Base-by-base conservation (phyloP, 2,797 vertebrate species). In the Channa striata region DNA sequence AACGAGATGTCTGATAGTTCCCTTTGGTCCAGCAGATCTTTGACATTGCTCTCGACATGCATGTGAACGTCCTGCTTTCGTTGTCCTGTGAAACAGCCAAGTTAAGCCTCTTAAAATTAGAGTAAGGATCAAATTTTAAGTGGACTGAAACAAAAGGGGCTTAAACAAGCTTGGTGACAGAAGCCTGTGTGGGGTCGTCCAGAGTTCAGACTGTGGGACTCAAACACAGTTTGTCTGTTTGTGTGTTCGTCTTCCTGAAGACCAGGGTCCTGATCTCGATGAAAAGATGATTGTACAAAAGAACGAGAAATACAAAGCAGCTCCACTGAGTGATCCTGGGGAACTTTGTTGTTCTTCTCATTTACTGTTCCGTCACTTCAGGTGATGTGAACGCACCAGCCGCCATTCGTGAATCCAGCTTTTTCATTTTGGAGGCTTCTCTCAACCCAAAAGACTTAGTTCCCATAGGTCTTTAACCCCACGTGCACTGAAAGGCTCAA, bases 31-130 rank as follows among this genome's bases (percentile, higher is more conserved):
- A 30, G 25, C 9, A 36, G 53, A 12, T 30, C 17, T 56, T 68
- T 72, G 72, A 53, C 62, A 61, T 8, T 12, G 47, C 47, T 19
- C 33, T 43, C 19, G 47, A 40, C 62, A 20, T 5, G 42, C 14
- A 43, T 6, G 12, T 49, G 44, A 58, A 66, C 40, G 4, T 47
- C 43, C 5, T 43, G 36, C 33, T 67, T 21, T 50, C 33, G 33
- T 36, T 13, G 52, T 66, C 42, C 72, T 73, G 53, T 33, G 36
- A 47, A 34, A 70, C 33, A 53, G n/a, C 3, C 5, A 0, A 61
- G 56, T 20, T 62, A 48, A 76, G 60, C 60, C 21, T 62, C 68
- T 69, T 72, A 36, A 39, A 59, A 33, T 42, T 2, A 44, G 44
- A 70, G 52, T 0, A 0, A 44, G 11, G 37, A 21, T 11, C 11